phyloP scores from a whole-genome alignment of 2,113 vertebrate genomes.

The Tringa solitaria region DNA sequence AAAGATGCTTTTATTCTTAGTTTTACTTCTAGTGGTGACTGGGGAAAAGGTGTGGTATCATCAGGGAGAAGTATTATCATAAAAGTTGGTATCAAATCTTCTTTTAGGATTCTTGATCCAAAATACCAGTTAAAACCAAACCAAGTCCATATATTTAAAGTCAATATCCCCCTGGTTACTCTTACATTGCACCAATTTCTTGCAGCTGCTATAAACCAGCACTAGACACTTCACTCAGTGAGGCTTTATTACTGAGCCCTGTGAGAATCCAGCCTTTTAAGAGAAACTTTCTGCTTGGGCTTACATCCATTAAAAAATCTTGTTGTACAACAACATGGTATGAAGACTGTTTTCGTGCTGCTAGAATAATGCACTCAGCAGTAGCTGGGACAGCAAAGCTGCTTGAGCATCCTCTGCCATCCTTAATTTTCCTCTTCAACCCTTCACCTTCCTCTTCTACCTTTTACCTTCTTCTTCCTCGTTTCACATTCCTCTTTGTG shows the following conservation, averaged over 20 bases:
- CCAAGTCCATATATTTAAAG: background rate
- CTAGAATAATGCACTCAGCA: background rate
- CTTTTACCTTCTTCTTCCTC: background rate
- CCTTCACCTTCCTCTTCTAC: background rate
- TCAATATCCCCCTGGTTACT: background rate
- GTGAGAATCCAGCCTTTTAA: background rate
- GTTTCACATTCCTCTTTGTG: background rate
- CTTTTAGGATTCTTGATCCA: background rate
- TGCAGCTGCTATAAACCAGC: background rate
- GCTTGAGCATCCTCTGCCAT: background rate
- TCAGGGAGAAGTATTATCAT: background rate
- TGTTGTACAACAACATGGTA: background rate
- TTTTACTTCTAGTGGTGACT: background rate
- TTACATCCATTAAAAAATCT: background rate
- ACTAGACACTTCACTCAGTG: background rate
- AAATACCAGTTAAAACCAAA: slow-evolving; percentile 5
- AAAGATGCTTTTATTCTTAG: slow-evolving; percentile 29
- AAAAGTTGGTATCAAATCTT: background rate
- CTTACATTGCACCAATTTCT: background rate
- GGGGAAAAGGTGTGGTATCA: background rate
- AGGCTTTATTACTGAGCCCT: background rate
- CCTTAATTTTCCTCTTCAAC: background rate
- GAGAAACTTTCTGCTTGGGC: background rate
- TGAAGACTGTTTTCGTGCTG: background rate
- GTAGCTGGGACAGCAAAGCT: background rate